Base-by-base conservation (phyloP, 2,113 vertebrate genomes). In the Aspidoscelis tigris region DNA sequence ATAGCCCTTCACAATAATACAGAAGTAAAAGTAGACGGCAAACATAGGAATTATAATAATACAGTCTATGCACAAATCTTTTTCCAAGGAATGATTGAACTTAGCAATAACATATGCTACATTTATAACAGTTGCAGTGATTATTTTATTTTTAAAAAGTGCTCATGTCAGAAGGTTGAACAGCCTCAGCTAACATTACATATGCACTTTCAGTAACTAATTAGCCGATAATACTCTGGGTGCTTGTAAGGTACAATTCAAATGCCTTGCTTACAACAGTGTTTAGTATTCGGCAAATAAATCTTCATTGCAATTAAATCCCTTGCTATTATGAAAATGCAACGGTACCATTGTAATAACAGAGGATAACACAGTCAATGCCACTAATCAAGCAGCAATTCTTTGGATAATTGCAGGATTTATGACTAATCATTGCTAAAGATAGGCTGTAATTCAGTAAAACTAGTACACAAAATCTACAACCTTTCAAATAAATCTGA, bases 231-330 rank as follows among this genome's bases (percentile, higher is more conserved):
- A 84, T 92, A 90, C 75, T 90, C 81, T 5, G 64, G 88, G 53
- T 81, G 82, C 80, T 92, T 93, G 87, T 75, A 91, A 90, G 24
- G 75, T 88, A 87, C 79, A 86, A 92, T 84, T 89, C 81, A 90
- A 91, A 87, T 90, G 85, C 76, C 76, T 91, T 86, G 88, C 85
- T 94, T 91, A 87, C 81, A 73, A 93, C 84, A 79, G 84, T 91
- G 75, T 91, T 93, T 91, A 90, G 84, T 79, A 93, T 93, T 94
- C 89, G 53, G 88, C 76, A 95, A 94, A 92, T 93, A 96, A 92
- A 88, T 92, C 88, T 92, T 89, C 43, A 16, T 7, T 76, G 84
- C 89, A 95, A 92, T 94, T 95, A 95, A 93, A 93, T 91, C 91
- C 84, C 83, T 93, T 93, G 83, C 82, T 93, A 88, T 90, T 93